phyloP scores from a whole-genome alignment of 2,797 vertebrate genomes.

The Oreortyx pictus region DNA sequence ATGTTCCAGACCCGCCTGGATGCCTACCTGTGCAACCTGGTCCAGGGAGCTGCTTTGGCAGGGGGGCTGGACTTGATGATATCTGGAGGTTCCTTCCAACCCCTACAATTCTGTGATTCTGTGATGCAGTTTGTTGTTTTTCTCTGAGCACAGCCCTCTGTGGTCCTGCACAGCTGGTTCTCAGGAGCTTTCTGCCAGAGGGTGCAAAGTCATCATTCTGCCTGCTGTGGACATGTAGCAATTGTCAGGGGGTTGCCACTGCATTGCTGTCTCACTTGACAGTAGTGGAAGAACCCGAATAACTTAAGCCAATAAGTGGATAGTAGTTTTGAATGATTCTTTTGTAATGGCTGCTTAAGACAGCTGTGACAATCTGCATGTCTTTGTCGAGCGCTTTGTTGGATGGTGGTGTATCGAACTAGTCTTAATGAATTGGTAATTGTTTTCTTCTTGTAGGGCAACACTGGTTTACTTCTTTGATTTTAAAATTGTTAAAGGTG shows the following conservation, averaged over 20 bases:
- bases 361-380: background rate
- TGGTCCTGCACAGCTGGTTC: background rate
- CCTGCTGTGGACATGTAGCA: background rate
- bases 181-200: background rate
- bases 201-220: background rate
- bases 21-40: too few species aligned
- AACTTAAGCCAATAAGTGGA: background rate
- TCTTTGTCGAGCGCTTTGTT: background rate
- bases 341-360: background rate
- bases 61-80: too few species aligned
- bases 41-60: too few species aligned
- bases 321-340: background rate
- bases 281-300: background rate
- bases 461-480: constrained; percentile 3
- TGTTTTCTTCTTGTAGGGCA: background rate
- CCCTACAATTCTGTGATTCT: too few species aligned
- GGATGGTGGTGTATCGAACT: background rate
- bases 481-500: background rate
- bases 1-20: too few species aligned
- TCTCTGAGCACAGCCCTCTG: background rate
- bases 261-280: fast-evolving
- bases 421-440: background rate
- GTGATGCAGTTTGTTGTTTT: background rate
- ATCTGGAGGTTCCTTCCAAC: too few species aligned
- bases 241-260: background rate